Conservation (phyloP, 2,888 invertebrate species). For the Himalopsyche japonica region DNA sequence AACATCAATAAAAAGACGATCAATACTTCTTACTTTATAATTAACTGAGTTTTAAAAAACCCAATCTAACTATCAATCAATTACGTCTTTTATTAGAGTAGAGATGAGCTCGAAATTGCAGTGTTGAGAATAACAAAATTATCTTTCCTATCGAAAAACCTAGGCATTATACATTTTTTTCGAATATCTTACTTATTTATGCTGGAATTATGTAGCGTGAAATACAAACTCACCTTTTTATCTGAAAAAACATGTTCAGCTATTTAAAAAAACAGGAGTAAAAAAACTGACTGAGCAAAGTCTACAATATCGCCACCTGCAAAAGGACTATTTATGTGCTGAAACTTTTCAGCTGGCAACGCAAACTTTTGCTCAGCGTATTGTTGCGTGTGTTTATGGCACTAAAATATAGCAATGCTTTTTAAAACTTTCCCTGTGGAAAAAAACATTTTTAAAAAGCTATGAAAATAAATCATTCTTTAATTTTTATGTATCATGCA, state of each 20-base stretch:
- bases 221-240: too few relatives aligned
- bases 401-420: not conserved
- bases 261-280: not conserved
- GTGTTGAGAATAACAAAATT: too few relatives aligned
- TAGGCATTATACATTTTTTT: too few relatives aligned
- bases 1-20: too few relatives aligned
- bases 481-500: not conserved
- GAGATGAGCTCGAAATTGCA: too few relatives aligned
- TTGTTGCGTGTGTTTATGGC: not conserved
- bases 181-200: too few relatives aligned
- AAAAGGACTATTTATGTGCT: not conserved
- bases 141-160: too few relatives aligned
- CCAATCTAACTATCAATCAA: too few relatives aligned
- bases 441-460: not conserved
- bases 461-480: not conserved
- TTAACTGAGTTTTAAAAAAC: too few relatives aligned
- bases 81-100: too few relatives aligned
- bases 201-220: too few relatives aligned
- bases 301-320: not conserved
- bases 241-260: not conserved
- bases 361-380: conserved; percentile 1
- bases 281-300: not conserved
- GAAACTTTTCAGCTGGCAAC: not conserved
- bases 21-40: too few relatives aligned
- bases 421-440: not conserved